phyloP scores from a whole-genome alignment of 2,888 invertebrate genomes.

The Drosophila cognata region DNA sequence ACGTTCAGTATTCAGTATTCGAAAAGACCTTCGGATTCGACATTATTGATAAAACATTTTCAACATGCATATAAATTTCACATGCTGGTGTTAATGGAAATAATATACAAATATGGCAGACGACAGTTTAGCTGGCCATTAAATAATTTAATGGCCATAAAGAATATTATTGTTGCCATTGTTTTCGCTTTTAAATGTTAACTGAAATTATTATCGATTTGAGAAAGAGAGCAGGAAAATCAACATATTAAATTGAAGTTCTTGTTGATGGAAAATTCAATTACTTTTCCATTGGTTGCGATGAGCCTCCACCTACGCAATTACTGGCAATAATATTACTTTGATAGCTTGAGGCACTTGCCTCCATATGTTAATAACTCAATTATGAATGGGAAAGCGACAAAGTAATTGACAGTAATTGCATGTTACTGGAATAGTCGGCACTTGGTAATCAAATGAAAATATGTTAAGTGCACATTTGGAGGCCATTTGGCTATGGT shows the following conservation, averaged over 20 bases:
- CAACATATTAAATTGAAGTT: background rate
- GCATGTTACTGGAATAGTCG: constrained; percentile 46
- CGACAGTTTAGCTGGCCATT: background rate
- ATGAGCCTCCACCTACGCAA: background rate
- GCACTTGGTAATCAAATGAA: constrained; percentile 49
- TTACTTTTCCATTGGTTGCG: background rate
- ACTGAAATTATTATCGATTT: background rate
- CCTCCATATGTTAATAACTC: constrained; percentile 50
- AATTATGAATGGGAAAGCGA: constrained; percentile 31
- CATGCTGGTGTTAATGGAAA: background rate
- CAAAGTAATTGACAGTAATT: constrained; percentile 41
- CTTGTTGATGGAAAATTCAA: background rate
- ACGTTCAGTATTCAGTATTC: constrained; percentile 21
- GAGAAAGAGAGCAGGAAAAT: background rate
- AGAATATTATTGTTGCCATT: background rate
- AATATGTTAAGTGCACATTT: constrained; percentile 60
- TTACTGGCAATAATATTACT: background rate
- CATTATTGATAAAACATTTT: constrained; percentile 10
- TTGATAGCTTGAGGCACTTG: background rate
- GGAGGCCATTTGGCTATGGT: constrained; percentile 51
- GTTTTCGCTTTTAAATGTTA: background rate
- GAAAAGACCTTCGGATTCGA: constrained; percentile 22
- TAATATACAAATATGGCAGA: background rate
- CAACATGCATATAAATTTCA: background rate
- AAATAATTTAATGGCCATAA: background rate